Evolutionary conservation across 2,113 vertebrate genomes (phyloP).

Genomic region (Atrichornis clamosus): DNA sequence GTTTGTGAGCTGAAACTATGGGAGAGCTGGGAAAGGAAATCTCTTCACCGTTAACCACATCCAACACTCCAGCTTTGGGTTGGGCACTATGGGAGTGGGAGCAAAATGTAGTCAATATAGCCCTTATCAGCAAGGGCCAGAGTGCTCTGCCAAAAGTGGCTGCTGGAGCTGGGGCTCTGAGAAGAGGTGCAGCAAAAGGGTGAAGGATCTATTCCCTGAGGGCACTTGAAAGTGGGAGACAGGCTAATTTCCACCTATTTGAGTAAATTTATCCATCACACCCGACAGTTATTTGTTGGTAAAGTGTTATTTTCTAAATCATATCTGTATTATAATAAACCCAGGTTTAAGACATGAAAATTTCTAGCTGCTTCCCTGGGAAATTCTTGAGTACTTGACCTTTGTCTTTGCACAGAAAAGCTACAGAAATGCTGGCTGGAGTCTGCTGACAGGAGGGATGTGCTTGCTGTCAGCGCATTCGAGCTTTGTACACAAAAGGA

Average conservation of each 20-base stretch:
- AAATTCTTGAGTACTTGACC: not conserved
- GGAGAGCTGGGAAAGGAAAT: not conserved
- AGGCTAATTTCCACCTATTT: not conserved
- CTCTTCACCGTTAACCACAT: fast-evolving
- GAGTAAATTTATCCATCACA: not conserved
- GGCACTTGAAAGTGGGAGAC: fast-evolving
- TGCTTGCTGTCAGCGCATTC: not conserved
- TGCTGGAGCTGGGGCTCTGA: not conserved
- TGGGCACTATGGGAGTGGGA: fast-evolving
- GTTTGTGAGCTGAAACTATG: not conserved
- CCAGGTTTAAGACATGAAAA: not conserved
- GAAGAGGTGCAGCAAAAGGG: not conserved
- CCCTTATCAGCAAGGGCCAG: not conserved
- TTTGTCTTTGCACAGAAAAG: not conserved
- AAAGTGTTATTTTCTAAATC: not conserved
- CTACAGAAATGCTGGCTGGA: not conserved
- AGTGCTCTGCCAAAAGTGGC: not conserved
- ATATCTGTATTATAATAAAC: not conserved
- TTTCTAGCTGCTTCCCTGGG: not conserved
- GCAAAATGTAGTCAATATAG: not conserved
- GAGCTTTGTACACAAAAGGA: not conserved
- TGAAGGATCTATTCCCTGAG: not conserved
- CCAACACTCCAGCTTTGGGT: not conserved
- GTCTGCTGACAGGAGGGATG: not conserved
- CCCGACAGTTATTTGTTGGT: not conserved